These are phyloP conservation scores for Alouatta palliata DNA, from an alignment of 2,113 vertebrate genomes.

Conservation along the genomic window DNA sequence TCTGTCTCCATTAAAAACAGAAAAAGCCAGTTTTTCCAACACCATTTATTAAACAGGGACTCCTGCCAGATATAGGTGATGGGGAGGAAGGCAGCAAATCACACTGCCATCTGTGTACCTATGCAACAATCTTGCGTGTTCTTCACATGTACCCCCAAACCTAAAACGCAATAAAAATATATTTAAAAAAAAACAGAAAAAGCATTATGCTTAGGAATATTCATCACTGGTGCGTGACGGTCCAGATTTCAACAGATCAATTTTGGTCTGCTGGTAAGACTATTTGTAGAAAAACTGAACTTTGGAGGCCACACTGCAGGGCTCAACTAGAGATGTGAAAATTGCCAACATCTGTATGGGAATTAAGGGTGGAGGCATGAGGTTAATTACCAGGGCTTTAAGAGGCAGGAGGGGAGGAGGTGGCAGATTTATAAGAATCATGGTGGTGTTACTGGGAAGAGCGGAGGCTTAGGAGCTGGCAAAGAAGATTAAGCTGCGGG, in stretches of 20 bases:
- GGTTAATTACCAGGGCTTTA: background rate
- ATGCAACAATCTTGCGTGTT: too few relatives aligned
- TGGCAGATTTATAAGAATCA: background rate
- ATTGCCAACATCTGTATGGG: background rate
- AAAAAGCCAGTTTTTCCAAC: too few relatives aligned
- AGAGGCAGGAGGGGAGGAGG: background rate
- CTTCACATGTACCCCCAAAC: too few relatives aligned
- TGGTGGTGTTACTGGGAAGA: background rate
- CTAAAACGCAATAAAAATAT: too few relatives aligned
- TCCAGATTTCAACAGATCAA: background rate
- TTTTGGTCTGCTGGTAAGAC: background rate
- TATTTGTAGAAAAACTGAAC: background rate
- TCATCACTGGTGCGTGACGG: background rate
- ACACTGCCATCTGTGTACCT: too few relatives aligned
- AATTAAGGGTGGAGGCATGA: background rate
- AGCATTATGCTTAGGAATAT: too few relatives aligned
- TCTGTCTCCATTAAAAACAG: background rate
- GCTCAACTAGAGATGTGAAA: background rate
- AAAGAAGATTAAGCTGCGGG: background rate
- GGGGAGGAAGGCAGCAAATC: too few relatives aligned
- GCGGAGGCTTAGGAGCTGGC: background rate
- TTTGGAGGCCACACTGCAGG: background rate
- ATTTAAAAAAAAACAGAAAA: background rate
- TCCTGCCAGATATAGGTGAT: too few relatives aligned
- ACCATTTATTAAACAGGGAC: too few relatives aligned